A percentile compares a stretch with the other conserved stretches of the same genome.
Conservation (phyloP, 1,140 invertebrate genomes). For the Eciton burchellii region DNA sequence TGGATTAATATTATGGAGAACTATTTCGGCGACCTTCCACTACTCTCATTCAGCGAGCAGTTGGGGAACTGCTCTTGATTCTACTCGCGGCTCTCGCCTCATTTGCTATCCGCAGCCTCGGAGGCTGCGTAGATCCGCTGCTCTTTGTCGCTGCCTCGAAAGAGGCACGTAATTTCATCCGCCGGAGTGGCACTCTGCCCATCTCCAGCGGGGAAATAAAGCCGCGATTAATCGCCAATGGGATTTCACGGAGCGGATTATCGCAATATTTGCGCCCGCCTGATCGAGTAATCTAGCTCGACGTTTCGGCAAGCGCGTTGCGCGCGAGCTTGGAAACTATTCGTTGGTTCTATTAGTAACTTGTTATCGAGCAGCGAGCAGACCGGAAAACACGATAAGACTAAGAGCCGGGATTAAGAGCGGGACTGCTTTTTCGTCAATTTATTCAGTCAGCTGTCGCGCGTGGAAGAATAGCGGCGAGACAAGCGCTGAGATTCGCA, state of each 20-base stretch:
- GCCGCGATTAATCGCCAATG: constrained; percentile 11
- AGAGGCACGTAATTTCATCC: background rate
- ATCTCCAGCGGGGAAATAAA: background rate
- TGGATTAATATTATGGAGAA: background rate
- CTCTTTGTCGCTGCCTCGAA: background rate
- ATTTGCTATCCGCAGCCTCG: background rate
- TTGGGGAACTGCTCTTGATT: background rate
- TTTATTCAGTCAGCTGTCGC: background rate
- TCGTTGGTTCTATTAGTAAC: constrained; percentile 12
- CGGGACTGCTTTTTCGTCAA: background rate
- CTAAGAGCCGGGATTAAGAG: constrained; percentile 15
- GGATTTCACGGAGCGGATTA: constrained; percentile 10
- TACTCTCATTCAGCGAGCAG: background rate
- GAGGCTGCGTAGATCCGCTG: background rate
- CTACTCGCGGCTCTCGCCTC: background rate
- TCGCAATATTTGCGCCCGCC: background rate
- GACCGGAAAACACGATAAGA: constrained; percentile 15
- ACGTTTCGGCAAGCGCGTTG: background rate
- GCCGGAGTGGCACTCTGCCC: constrained; percentile 4
- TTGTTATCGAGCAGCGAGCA: constrained; percentile 3
- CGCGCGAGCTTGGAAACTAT: background rate
- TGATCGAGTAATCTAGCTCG: background rate
- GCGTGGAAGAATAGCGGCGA: background rate
- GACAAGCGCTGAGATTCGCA: constrained; percentile 18
- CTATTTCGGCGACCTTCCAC: background rate